Evolutionary conservation across 2,797 vertebrate genomes (phyloP), one percentile per base, ranked within the genome.

Genomic region (Manis pentadactyla): DNA sequence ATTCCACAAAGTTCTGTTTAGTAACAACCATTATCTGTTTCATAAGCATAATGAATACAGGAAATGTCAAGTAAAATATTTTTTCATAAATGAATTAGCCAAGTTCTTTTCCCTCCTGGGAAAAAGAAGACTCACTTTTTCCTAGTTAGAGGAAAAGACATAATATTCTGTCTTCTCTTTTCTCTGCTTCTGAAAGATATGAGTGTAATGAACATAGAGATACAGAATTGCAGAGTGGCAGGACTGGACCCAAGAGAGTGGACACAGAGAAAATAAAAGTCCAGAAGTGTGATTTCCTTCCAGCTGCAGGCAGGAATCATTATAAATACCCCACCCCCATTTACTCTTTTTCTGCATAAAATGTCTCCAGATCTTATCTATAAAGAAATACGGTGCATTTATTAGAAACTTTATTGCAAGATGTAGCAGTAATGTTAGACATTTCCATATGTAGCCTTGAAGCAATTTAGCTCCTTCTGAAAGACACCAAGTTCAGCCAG

Each of bases 381-480:
- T 18, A 78, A 37, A 63, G 21, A 92, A 98, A 87, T 10, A n/a
- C 7, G 77, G 0, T 37, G 4, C 29, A 27, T 74, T 87, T 77
- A 34, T 27, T 73, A 85, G 17, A 59, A 61, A 14, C 5, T 82
- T 49, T 84, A 27, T 29, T 90, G 21, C 86, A 84, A 34, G n/a
- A 91, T 94, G 1, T 12, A 51, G 37, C 6, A 10, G 13, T 23
- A 95, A 90, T 15, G 1, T 63, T 82, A 31, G 78, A 42, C 64
- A 15, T 92, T 95, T 90, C 57, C 8, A 59, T 71, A 68, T 34
- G 42, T 61, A 61, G 29, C 23, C 59, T n/a, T 85, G 96, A 95
- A 96, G 4, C 25, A 96, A 92, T 6, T 55, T 89, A 74, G 2
- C 8, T 88, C 1, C 63, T 96, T 96, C 96, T 79, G 23, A 95